These are phyloP conservation scores for Leucoraja erinaceus DNA, from an alignment of 2,113 vertebrate species.

Conservation along the genomic window DNA sequence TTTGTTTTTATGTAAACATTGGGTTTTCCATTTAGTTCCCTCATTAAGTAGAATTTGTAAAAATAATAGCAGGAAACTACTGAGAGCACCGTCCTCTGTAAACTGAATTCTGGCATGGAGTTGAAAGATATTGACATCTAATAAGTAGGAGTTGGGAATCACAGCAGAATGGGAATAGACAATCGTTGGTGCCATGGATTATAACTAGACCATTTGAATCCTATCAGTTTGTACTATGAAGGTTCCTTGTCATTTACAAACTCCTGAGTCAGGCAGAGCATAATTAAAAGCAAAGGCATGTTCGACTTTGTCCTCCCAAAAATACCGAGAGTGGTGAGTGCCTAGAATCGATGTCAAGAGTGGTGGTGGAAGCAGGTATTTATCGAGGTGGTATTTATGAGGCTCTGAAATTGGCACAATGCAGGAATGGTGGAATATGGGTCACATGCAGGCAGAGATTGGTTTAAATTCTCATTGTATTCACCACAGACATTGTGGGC, in stretches of 20 bases:
- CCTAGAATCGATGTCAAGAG: neutral
- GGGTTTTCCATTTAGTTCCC: neutral
- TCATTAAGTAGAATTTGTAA: neutral
- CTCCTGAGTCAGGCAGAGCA: neutral
- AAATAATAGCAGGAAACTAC: slow-evolving; percentile 1
- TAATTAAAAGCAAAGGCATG: neutral
- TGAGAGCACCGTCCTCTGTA: neutral
- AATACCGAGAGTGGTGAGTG: neutral
- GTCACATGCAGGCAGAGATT: too few species aligned
- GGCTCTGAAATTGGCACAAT: too few species aligned
- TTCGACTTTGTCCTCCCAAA: neutral
- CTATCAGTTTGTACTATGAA: too few species aligned
- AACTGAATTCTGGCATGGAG: neutral
- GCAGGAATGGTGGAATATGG: too few species aligned
- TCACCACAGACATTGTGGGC: too few species aligned
- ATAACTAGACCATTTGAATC: too few species aligned
- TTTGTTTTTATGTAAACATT: neutral
- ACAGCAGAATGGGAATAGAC: too few species aligned
- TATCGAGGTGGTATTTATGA: too few species aligned
- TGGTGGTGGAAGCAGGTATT: too few species aligned
- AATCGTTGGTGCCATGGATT: too few species aligned
- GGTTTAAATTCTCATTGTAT: too few species aligned
- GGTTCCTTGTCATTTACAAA: neutral
- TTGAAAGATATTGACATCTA: neutral
- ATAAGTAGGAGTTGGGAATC: too few species aligned